These are phyloP conservation scores for Rousettus madagascariensis DNA, from an alignment of 2,797 vertebrate species.

Conservation along the genomic window DNA sequence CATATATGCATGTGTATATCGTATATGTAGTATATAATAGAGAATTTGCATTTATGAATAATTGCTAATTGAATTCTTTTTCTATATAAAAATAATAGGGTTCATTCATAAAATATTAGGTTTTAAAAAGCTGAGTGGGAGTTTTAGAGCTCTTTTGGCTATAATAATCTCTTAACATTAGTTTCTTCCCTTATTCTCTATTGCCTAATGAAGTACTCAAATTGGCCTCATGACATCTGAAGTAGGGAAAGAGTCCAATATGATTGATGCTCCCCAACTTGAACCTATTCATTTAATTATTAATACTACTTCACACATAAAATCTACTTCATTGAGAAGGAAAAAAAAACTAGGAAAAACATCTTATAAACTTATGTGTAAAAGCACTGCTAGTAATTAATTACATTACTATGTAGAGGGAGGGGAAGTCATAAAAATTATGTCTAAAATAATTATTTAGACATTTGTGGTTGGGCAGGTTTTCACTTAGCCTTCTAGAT, in stretches of 20 bases:
- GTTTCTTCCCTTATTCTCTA: not conserved
- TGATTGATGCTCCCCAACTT: not conserved
- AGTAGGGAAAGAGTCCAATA: not conserved
- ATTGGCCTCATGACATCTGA: not conserved
- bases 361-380: not conserved
- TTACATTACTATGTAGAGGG: not conserved
- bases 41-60: not conserved
- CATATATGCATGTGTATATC: not conserved
- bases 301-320: slow-evolving; percentile 19
- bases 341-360: not conserved
- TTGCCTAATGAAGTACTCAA: not conserved
- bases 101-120: not conserved
- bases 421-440: not conserved
- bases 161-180: not conserved
- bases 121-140: not conserved
- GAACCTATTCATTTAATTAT: slow-evolving; percentile 46
- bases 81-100: not conserved
- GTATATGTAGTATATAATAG: not conserved
- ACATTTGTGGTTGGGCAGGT: not conserved
- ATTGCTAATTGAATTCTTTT: not conserved
- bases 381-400: not conserved
- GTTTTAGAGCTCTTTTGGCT: not conserved
- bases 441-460: slow-evolving; percentile 38
- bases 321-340: not conserved
- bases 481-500: slow-evolving; percentile 6